Percentiles rank a stretch among this genome's conserved stretches.
phyloP scores from a whole-genome alignment of 2,888 invertebrate species.

The Drosophila multiciliata region DNA sequence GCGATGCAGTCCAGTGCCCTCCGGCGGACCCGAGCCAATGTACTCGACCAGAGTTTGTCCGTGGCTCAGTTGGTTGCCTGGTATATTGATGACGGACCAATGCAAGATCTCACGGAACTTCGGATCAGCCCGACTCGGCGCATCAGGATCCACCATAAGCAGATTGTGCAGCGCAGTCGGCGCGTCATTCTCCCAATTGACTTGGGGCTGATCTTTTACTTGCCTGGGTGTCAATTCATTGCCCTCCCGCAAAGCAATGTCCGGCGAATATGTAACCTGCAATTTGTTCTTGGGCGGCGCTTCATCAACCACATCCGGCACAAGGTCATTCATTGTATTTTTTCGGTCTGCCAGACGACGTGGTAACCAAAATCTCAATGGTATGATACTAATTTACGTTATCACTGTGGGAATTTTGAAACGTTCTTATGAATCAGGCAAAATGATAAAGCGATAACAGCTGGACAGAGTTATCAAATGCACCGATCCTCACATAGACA shows the following conservation, averaged over 20 bases:
- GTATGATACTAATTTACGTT: constrained; percentile 28
- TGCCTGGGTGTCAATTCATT: constrained; percentile 91
- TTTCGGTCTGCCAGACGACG: constrained; percentile 26
- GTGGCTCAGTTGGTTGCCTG: constrained; percentile 88
- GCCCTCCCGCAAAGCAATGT: constrained; percentile 86
- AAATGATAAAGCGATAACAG: constrained; percentile 42
- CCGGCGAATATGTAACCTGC: constrained; percentile 74
- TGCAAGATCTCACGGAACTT: constrained; percentile 95
- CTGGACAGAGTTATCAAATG: constrained; percentile 10
- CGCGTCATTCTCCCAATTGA: constrained; percentile 70
- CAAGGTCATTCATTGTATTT: constrained; percentile 62
- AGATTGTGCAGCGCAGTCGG: constrained; percentile 71
- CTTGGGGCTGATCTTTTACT: constrained; percentile 80
- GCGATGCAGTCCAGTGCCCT: constrained; percentile 90
- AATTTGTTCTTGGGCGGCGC: constrained; percentile 52
- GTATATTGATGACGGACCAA: constrained; percentile 96
- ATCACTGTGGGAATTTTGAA: constrained; percentile 48
- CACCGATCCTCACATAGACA: constrained; percentile 6
- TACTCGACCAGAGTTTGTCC: constrained; percentile 92
- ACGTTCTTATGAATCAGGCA: constrained; percentile 34
- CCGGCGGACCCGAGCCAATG: constrained; percentile 94
- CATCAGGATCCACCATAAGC: constrained; percentile 91
- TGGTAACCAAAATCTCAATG: constrained; percentile 23
- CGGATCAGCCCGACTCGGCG: constrained; percentile 92
- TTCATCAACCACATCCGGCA: constrained; percentile 77